phyloP scores from a whole-genome alignment of 2,888 invertebrate genomes.

The Netelia virgata region DNA sequence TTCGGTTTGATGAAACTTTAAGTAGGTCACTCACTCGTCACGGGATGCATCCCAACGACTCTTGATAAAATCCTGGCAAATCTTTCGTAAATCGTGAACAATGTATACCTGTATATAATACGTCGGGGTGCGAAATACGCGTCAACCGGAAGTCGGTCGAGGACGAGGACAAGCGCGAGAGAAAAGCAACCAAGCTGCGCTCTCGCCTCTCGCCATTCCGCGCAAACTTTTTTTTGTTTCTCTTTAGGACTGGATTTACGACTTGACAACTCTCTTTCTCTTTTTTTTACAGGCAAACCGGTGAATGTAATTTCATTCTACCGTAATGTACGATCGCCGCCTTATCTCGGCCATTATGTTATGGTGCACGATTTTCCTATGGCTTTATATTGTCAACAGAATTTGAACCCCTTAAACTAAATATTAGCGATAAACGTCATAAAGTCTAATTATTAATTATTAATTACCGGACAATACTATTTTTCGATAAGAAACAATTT shows the following conservation, averaged over 20 bases:
- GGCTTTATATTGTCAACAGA: background rate
- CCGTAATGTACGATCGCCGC: constrained; percentile 12
- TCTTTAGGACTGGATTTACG: constrained; percentile 45
- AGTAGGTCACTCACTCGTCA: constrained; percentile 41
- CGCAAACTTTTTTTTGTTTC: constrained; percentile 22
- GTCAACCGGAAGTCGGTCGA: constrained; percentile 59
- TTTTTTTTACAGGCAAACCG: constrained; percentile 1
- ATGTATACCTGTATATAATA: constrained; percentile 25
- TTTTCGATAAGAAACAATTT: background rate
- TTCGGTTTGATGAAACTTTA: constrained; percentile 27
- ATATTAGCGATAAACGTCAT: background rate
- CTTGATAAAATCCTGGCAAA: constrained; percentile 21
- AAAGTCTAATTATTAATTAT: background rate
- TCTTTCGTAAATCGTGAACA: constrained; percentile 11
- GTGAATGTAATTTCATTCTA: constrained; percentile 34
- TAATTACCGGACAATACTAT: too few species aligned
- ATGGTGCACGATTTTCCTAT: background rate
- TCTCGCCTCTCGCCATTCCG: constrained; percentile 3
- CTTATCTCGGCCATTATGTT: constrained; percentile 11
- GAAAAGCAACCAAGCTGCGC: constrained; percentile 40
- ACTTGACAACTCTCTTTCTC: constrained; percentile 43
- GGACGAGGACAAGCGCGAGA: constrained; percentile 58
- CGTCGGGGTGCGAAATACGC: constrained; percentile 49
- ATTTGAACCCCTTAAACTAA: background rate
- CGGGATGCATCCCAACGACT: constrained; percentile 20